Evolutionary conservation across 1,140 invertebrate species (phyloP), one percentile per base, ranked within the genome.

Genomic region (Lordiphosa stackelbergi): DNA sequence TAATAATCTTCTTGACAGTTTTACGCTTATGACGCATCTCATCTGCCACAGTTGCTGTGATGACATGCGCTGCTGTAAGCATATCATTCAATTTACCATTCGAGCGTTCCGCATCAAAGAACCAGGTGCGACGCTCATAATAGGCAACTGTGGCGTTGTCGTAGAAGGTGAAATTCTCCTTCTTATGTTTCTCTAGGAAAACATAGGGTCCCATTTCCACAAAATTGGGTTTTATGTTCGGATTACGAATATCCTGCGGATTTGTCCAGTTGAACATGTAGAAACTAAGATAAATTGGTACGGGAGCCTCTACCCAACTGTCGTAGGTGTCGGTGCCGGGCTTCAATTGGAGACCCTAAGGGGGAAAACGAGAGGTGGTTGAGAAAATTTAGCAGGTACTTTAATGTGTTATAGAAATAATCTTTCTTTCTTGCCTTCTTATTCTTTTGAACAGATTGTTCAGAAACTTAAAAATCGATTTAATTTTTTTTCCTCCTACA

Each of bases 231-330:
- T 94, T 94, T 0, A 89, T 85, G 3, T 70, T 66, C 5, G 72
- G 61, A 43, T 89, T 84, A 1, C 87, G 74, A 28, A 93, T 91
- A n/a, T 91, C 88, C 11, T 92, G 87, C 0, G 91, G 87, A 88
- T 96, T 96, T 0, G 94, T 95, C 93, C 94, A 95, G 86, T 96
- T 95, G 79, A 93, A 96, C 54, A 95, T 88, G 83, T 93, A 92
- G 54, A 95, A 90, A 57, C 93, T 91, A n/a, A 96, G 90, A 75
- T 92, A 93, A 88, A 96, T 92, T 0, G 94, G 94, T 40, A 95
- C 90, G 0, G 93, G 91, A 0, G 93, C 93, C 66, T 92, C 90
- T 64, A 91, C 88, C 95, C 95, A 96, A 48, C 92, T 88, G 5
- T 89, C 59, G 81, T 89, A 95, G 49, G 90, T 91, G 40, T 89